Base-by-base conservation (phyloP, 2,797 vertebrate genomes). In the Gymnothorax javanicus region DNA sequence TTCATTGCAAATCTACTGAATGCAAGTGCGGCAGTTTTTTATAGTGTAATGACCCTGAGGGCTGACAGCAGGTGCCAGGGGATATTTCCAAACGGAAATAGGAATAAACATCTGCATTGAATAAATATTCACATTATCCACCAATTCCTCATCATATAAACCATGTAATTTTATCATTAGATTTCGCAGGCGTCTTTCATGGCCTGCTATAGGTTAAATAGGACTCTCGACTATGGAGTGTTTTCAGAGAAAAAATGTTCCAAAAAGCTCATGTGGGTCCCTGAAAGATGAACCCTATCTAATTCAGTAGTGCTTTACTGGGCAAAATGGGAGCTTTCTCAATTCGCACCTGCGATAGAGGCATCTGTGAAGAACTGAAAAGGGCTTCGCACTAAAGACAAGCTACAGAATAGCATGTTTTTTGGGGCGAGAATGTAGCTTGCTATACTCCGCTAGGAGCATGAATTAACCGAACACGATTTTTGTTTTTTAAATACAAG, bases 41-140 rank as follows among this genome's bases (percentile, higher is more conserved):
- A 84, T 69, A 56, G 58, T 7, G 58, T 84, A 79, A 87, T 84
- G n/a, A 84, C 83, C 59, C 83, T 54, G 25, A 73, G 71, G 83
- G 71, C 17, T 81, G n/a, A 81, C 23, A 69, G 67, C 50, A n/a
- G 69, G 71, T 67, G 60, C 57, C 83, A 56, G 27, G 2, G 82
- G 62, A 7, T n/a, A 56, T 82, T 62, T 56, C 54, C 52, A 69
- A 64, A 73, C 50, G 73, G 82, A 84, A 81, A 25, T n/a, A 50
- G 73, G 75, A 67, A 43, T 57, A 69, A 69, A 87, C 87, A 87
- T 85, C 83, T 87, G 83, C 58, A 60, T 79, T 69, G 54, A 87
- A 87, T 77, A 84, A 87, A 87, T 84, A 83, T 73, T 69, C 81
- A 87, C 33, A 50, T 73, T 69, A 77, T 43, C 57, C 82, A 27